Conservation (phyloP, 2,113 vertebrate species). For the Cyprinus carpio region DNA sequence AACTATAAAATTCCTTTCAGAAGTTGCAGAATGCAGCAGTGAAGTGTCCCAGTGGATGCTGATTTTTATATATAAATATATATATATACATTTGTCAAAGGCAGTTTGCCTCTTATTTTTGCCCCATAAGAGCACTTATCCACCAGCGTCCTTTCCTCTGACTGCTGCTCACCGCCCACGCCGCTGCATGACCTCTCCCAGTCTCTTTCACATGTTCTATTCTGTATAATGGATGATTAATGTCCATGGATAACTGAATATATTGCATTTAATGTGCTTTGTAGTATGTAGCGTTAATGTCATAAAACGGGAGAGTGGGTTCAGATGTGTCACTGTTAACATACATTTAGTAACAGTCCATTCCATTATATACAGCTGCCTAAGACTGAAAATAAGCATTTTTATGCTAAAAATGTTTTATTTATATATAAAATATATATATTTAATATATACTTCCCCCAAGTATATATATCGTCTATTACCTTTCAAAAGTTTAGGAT, state of each 20-base stretch:
- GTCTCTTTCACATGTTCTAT: neutral
- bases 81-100: neutral
- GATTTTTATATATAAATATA: neutral
- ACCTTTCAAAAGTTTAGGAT: neutral
- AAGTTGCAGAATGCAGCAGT: neutral
- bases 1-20: neutral
- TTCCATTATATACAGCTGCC: neutral
- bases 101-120: neutral
- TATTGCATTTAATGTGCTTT: neutral
- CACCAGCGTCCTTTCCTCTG: neutral
- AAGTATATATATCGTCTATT: neutral
- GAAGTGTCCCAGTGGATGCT: neutral
- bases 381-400: neutral
- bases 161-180: neutral
- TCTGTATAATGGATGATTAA: neutral
- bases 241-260: neutral
- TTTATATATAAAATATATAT: too few relatives aligned
- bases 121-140: constrained; percentile 11
- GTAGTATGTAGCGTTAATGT: neutral
- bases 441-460: too few relatives aligned
- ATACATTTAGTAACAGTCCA: neutral
- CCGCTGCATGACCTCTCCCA: constrained; percentile 23
- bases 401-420: neutral
- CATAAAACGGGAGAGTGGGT: neutral
- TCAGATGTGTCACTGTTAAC: neutral